Percentiles rank a stretch among this genome's conserved stretches.
These are phyloP conservation scores for Astropecten irregularis DNA, from an alignment of 53 echinoderm and acorn worm genomes.

Conservation along the genomic window DNA sequence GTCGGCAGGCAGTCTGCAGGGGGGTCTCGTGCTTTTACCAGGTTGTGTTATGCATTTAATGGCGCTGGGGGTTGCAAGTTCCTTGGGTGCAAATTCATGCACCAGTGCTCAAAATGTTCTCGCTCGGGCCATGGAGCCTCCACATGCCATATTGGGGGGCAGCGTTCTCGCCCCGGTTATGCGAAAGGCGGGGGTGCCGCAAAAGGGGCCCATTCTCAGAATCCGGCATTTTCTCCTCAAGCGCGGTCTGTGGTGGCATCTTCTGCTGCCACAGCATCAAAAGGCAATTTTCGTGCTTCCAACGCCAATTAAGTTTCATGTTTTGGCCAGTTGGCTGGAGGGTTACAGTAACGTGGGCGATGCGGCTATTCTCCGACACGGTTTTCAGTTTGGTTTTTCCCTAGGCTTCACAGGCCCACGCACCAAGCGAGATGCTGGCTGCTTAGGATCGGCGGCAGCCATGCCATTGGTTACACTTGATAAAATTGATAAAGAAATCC, in stretches of 20 bases:
- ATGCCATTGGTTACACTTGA: neutral
- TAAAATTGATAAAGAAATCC: too few species aligned
- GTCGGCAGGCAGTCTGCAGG: neutral
- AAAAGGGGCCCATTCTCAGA: neutral
- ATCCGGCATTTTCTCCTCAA: neutral
- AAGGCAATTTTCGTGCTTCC: constrained; percentile 1
- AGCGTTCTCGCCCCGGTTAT: neutral
- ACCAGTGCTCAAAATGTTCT: neutral
- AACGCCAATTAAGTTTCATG: neutral
- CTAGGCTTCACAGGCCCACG: neutral
- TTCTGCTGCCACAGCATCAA: too few species aligned
- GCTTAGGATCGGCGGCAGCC: neutral
- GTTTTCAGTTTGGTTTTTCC: constrained; percentile 8
- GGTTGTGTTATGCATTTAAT: neutral
- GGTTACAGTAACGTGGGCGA: neutral
- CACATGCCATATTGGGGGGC: neutral
- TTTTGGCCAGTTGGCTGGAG: neutral
- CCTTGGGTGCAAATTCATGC: neutral
- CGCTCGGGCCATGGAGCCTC: neutral
- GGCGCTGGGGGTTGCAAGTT: neutral
- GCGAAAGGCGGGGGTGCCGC: neutral
- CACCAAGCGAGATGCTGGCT: neutral
- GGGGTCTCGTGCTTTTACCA: neutral
- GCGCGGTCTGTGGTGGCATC: neutral
- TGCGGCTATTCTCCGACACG: neutral